Evolutionary conservation across 37 sponge, comb jelly and placozoan genomes (phyloP).

Genomic region (Hormiphora californensis): DNA sequence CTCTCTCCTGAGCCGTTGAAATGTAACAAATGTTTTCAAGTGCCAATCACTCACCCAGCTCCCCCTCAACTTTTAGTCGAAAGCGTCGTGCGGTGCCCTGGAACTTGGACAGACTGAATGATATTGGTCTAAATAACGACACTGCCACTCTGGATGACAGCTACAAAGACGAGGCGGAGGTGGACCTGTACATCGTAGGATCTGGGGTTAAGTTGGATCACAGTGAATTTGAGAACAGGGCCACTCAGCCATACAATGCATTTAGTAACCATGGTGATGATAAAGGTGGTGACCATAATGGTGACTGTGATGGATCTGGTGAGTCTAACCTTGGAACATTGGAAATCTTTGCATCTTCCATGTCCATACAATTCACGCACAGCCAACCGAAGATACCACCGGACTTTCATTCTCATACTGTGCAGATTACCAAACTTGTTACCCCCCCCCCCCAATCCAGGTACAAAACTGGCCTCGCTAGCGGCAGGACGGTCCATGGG

Average conservation of each 20-base stretch:
- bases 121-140: background rate
- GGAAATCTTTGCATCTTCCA: background rate
- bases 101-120: slow-evolving; percentile 51
- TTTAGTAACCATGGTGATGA: background rate
- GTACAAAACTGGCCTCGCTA: background rate
- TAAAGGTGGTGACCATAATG: background rate
- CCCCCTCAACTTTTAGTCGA: background rate
- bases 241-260: background rate
- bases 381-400: background rate
- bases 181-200: slow-evolving; percentile 35
- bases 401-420: background rate
- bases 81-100: slow-evolving; percentile 23
- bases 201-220: background rate
- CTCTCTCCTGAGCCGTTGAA: too few relatives aligned
- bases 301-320: slow-evolving; percentile 31
- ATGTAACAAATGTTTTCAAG: too few relatives aligned
- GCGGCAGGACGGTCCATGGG: slow-evolving; percentile 33
- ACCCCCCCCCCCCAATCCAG: background rate
- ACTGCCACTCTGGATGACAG: background rate
- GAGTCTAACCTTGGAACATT: background rate
- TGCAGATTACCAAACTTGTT: background rate
- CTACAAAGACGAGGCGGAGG: slow-evolving; percentile 37
- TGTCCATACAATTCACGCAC: background rate
- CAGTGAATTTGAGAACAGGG: slow-evolving; percentile 41
- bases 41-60: too few relatives aligned